phyloP scores from a whole-genome alignment of 1,140 invertebrate species.

The Maconellicoccus hirsutus region DNA sequence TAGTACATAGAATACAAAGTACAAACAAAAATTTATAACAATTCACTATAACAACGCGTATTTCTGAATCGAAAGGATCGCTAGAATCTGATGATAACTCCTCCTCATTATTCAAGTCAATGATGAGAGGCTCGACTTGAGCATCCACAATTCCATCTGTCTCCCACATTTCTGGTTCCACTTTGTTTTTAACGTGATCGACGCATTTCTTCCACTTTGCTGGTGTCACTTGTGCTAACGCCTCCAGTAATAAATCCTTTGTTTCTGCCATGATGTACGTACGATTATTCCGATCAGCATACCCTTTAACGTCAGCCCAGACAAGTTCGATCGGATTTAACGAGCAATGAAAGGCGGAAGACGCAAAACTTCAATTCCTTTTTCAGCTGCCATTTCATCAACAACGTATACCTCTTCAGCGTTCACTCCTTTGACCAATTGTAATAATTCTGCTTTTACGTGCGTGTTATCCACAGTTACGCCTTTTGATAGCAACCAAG shows the following conservation, averaged over 20 bases:
- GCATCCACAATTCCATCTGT: neutral
- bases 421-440: neutral
- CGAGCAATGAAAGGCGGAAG: conserved; percentile 4
- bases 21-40: no score
- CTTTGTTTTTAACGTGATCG: neutral
- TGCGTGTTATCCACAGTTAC: neutral
- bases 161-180: neutral
- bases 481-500: no score
- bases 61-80: no score
- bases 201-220: neutral
- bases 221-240: neutral
- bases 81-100: no score
- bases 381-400: neutral
- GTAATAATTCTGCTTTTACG: neutral
- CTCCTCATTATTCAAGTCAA: no score
- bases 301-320: conserved; percentile 10
- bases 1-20: no score
- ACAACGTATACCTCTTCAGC: neutral
- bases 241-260: neutral
- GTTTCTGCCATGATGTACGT: neutral
- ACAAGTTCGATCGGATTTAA: neutral
- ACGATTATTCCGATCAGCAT: neutral
- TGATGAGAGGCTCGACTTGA: no score
- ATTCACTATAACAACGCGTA: no score
- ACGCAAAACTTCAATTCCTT: neutral